Conservation (phyloP, 1,140 invertebrate species). For the Antheraea pernyi region DNA sequence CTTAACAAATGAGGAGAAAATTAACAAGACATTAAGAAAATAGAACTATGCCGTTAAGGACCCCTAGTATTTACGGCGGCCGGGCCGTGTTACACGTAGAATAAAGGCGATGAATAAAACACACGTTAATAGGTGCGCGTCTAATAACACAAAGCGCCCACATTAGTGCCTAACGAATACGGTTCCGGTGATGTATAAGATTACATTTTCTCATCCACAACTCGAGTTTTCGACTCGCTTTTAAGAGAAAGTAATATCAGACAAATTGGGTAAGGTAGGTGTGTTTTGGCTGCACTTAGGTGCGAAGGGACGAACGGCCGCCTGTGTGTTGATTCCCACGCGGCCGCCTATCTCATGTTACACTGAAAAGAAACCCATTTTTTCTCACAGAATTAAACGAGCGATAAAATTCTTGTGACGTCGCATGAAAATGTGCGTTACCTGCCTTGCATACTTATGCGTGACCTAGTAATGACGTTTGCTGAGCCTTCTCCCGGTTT, state of each 20-base stretch:
- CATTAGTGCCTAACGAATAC: slow-evolving; percentile 61
- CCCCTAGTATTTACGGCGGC: slow-evolving; percentile 41
- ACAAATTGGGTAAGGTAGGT: slow-evolving; percentile 60
- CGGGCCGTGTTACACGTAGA: slow-evolving; percentile 46
- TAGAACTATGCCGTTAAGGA: slow-evolving; percentile 46
- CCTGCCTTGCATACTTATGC: slow-evolving; percentile 78
- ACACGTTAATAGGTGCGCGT: slow-evolving; percentile 54
- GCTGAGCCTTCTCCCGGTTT: slow-evolving; percentile 62
- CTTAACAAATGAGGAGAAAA: slow-evolving; percentile 42
- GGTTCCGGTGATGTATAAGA: slow-evolving; percentile 60
- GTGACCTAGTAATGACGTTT: slow-evolving; percentile 75
- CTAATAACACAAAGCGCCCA: slow-evolving; percentile 51
- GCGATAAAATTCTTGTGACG: slow-evolving; percentile 78
- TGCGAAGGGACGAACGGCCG: slow-evolving; percentile 45
- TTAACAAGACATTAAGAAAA: slow-evolving; percentile 47
- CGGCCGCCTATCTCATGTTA: slow-evolving; percentile 62
- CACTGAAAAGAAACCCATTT: slow-evolving; percentile 67
- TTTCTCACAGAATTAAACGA: slow-evolving; percentile 75
- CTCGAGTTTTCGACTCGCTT: slow-evolving; percentile 52
- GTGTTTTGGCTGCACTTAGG: slow-evolving; percentile 70
- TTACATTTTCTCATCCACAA: slow-evolving; percentile 49
- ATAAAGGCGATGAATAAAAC: slow-evolving; percentile 61
- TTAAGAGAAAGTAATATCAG: slow-evolving; percentile 72
- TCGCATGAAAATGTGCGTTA: slow-evolving; percentile 78
- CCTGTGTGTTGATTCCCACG: slow-evolving; percentile 66